Evolutionary conservation across 1,140 invertebrate genomes (phyloP), one percentile per base, ranked within the genome.

Genomic region (Drosophila ercepeae): DNA sequence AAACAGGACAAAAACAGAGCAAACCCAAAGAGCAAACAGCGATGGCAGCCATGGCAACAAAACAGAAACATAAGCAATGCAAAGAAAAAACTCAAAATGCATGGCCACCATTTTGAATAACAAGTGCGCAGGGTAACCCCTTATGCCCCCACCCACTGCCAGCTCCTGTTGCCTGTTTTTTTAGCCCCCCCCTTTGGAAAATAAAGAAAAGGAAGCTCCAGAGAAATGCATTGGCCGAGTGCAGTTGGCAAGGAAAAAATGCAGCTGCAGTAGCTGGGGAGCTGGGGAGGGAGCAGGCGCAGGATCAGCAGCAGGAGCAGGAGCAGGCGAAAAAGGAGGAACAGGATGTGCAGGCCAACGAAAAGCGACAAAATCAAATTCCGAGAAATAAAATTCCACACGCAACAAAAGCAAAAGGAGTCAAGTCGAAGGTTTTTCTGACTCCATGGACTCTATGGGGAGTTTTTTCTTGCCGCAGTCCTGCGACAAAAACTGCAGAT

Each of bases 101-200:
- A 78, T 75, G 81, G 82, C 82, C 79, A 86, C 82, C 82, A 88
- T 86, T 86, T 86, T 86, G 82, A 88, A 86, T 86, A 86, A 82
- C 82, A 86, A 86, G 81, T 77, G 76, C 82, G 69, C 61, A 67
- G 71, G 72, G 16, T 39, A 46, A 50, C 21, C 25, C n/a, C 48
- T 21, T 13, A 6, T 2, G 4, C 5, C 36, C 13, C 36, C 36
- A 18, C 36, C 18, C 8, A 13, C 18, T 23, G 0, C 21, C 60
- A 11, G 8, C 19, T 19, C 27, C 3, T 14, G 11, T 39, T 36
- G 14, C n/a, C 29, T n/a, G 4, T 9, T 32, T 32, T 32, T 32
- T 32, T 32, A 36, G 45, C 32, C 53, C 19, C 41, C 51, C 58
- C 41, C 27, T n/a, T 32, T 59, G 16, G 42, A 39, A 54, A 52